Conservation (phyloP, 1,140 invertebrate species). For the Papilio polytes region DNA sequence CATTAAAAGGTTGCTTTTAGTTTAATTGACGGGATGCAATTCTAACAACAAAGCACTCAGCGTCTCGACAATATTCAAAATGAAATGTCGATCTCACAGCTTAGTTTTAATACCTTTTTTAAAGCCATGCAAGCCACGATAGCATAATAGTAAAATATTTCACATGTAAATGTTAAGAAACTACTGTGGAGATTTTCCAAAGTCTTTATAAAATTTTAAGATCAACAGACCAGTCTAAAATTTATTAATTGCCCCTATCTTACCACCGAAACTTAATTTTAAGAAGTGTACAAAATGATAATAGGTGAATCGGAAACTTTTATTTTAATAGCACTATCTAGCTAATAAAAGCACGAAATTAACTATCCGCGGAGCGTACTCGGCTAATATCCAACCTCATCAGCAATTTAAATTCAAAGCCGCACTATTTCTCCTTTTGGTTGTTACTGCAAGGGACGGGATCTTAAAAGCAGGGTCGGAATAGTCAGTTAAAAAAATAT, state of each 20-base stretch:
- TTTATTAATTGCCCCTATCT: background rate
- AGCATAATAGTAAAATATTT: background rate
- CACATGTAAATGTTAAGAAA: background rate
- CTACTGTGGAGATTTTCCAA: no score
- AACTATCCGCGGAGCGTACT: conserved; percentile 33
- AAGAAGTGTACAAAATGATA: background rate
- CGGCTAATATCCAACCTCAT: conserved; percentile 39
- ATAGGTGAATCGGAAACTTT: background rate
- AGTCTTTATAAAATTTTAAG: no score
- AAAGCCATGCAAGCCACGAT: background rate
- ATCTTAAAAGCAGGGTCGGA: background rate
- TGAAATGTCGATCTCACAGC: conserved; percentile 9
- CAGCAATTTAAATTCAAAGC: conserved; percentile 42
- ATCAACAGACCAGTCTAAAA: no score
- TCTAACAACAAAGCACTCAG: conserved; percentile 27
- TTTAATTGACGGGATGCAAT: conserved; percentile 23
- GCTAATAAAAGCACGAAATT: conserved; percentile 42
- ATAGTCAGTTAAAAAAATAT: background rate
- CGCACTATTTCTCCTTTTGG: conserved; percentile 34
- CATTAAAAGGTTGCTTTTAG: conserved; percentile 29
- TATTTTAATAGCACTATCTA: conserved; percentile 25
- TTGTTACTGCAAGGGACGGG: conserved; percentile 26
- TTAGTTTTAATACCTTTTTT: conserved; percentile 10
- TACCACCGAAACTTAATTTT: background rate
- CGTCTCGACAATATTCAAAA: conserved; percentile 22